Evolutionary conservation across 2,888 invertebrate species (phyloP).

Genomic region (Alentia gelatinosa): DNA sequence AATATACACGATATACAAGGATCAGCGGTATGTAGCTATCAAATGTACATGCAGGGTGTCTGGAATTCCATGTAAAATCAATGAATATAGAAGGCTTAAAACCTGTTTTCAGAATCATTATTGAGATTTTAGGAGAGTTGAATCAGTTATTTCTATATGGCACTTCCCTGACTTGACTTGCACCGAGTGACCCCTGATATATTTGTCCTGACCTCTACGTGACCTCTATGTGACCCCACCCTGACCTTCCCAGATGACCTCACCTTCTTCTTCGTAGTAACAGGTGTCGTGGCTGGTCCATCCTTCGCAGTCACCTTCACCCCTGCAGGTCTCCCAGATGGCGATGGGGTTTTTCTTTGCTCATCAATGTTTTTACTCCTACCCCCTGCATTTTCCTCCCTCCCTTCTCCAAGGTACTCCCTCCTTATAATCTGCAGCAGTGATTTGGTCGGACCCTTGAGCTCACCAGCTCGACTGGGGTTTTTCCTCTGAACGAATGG

Average conservation of each 20-base stretch:
- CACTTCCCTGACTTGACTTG: no score
- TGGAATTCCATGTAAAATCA: no score
- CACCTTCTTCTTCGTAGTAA: background rate
- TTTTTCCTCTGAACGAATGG: background rate
- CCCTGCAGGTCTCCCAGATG: background rate
- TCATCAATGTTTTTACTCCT: background rate
- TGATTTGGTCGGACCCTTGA: background rate
- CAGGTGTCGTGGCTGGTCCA: background rate
- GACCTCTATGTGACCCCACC: no score
- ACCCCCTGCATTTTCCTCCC: background rate
- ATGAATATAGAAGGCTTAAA: no score
- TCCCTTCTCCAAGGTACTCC: background rate
- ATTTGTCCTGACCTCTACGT: no score
- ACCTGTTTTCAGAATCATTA: no score
- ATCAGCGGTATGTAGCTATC: no score
- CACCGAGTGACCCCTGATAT: no score
- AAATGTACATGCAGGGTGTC: no score
- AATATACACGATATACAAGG: no score
- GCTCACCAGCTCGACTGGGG: background rate
- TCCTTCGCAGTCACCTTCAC: background rate
- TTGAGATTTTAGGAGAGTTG: no score
- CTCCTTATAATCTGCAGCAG: slow-evolving; percentile 15
- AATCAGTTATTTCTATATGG: no score
- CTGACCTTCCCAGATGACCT: background rate
- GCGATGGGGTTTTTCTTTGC: background rate